Conservation (phyloP, 2,797 vertebrate genomes). For the Streptopelia turtur region DNA sequence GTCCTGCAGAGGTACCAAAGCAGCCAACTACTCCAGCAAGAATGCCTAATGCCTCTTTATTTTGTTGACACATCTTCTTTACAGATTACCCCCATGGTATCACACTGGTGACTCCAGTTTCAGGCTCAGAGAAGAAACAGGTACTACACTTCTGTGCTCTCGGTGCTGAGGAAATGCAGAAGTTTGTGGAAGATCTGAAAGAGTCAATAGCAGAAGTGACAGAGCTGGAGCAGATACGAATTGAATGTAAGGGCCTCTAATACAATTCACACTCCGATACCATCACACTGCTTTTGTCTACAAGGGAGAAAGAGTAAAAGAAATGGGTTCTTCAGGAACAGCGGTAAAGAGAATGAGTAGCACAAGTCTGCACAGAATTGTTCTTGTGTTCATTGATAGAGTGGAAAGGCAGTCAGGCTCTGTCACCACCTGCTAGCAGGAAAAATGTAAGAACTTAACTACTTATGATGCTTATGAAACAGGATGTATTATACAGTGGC, state of each 20-base stretch:
- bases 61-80: constrained; percentile 35
- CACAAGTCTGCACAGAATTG: not conserved
- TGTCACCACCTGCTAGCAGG: not conserved
- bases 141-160: constrained; percentile 96
- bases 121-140: constrained; percentile 96
- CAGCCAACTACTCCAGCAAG: not conserved
- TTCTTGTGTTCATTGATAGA: not conserved
- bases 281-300: not conserved
- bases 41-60: not conserved
- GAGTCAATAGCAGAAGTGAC: constrained; percentile 97
- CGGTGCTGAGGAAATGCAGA: constrained; percentile 94
- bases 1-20: not conserved
- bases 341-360: not conserved
- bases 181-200: constrained; percentile 96
- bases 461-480: not conserved
- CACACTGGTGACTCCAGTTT: constrained; percentile 94
- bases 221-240: constrained; percentile 98
- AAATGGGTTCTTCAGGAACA: not conserved
- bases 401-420: not conserved
- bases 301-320: not conserved
- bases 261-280: not conserved
- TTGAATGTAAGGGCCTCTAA: constrained; percentile 89
- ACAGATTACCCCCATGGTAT: constrained; percentile 96
- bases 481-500: not conserved
- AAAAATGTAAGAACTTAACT: not conserved